These are phyloP conservation scores for Myanophis thanlyinensis DNA, from an alignment of 2,113 vertebrate species.

Conservation along the genomic window DNA sequence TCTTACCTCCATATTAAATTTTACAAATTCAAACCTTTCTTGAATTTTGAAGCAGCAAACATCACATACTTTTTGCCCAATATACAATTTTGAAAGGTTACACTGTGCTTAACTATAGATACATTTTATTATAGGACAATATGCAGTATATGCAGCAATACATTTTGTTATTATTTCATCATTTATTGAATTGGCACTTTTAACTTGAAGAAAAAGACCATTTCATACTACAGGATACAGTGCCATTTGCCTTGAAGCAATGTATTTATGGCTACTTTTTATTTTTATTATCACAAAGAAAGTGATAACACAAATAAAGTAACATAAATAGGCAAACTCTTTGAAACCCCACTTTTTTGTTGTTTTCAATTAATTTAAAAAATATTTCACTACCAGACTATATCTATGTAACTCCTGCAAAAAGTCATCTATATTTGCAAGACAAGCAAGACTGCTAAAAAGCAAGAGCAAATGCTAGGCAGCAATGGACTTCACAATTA, in stretches of 20 bases:
- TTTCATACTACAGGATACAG: constrained; percentile 51
- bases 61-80: constrained; percentile 40
- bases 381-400: constrained; percentile 45
- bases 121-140: neutral
- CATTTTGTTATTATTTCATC: constrained; percentile 47
- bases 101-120: constrained; percentile 50
- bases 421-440: constrained; percentile 49
- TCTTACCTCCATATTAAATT: constrained; percentile 38
- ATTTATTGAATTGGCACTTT: constrained; percentile 31
- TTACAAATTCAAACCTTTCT: constrained; percentile 44
- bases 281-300: neutral
- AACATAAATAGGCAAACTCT: constrained; percentile 21
- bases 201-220: constrained; percentile 20
- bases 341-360: neutral
- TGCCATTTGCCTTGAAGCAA: constrained; percentile 40
- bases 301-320: neutral
- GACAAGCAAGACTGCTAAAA: constrained; percentile 28
- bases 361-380: constrained; percentile 40
- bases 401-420: constrained; percentile 51
- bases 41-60: constrained; percentile 37
- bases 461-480: constrained; percentile 23
- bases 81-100: constrained; percentile 34
- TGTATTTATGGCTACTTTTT: constrained; percentile 41
- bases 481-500: constrained; percentile 34
- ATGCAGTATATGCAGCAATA: constrained; percentile 66